phyloP scores from a whole-genome alignment of 2,888 invertebrate genomes.

The Andrena bicolor region DNA sequence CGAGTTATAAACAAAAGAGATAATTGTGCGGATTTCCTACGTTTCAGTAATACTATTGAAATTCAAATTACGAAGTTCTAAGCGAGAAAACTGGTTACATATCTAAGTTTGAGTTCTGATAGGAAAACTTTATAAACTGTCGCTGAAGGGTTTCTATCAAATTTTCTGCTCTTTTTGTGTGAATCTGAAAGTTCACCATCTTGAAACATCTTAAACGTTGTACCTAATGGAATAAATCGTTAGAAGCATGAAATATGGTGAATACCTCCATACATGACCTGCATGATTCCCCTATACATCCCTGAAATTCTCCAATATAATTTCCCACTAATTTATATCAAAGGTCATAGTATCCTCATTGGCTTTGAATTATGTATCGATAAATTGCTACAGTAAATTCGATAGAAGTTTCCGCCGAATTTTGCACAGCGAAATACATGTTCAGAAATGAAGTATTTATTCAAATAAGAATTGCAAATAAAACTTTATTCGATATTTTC shows the following conservation, averaged over 20 bases:
- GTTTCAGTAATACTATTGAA: slow-evolving; percentile 3
- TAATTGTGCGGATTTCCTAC: neutral
- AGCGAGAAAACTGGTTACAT: slow-evolving; percentile 8
- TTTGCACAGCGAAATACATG: too few relatives aligned
- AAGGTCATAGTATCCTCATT: too few relatives aligned
- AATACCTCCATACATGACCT: neutral
- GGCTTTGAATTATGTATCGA: too few relatives aligned
- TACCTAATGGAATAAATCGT: slow-evolving; percentile 14
- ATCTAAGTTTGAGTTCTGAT: neutral
- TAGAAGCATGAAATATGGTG: neutral
- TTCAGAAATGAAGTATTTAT: too few relatives aligned
- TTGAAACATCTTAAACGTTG: neutral
- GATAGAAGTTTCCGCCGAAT: too few relatives aligned
- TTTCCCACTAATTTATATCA: too few relatives aligned
- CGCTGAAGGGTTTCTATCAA: neutral
- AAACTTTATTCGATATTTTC: too few relatives aligned
- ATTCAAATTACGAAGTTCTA: neutral
- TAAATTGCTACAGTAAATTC: too few relatives aligned
- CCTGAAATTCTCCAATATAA: too few relatives aligned
- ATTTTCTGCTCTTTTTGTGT: neutral
- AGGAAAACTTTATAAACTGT: neutral
- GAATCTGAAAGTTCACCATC: slow-evolving; percentile 8
- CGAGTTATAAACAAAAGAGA: too few relatives aligned
- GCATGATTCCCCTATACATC: neutral
- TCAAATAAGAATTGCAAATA: too few relatives aligned